Base-by-base conservation (phyloP, 2,797 vertebrate genomes). In the Pipistrellus nathusii region DNA sequence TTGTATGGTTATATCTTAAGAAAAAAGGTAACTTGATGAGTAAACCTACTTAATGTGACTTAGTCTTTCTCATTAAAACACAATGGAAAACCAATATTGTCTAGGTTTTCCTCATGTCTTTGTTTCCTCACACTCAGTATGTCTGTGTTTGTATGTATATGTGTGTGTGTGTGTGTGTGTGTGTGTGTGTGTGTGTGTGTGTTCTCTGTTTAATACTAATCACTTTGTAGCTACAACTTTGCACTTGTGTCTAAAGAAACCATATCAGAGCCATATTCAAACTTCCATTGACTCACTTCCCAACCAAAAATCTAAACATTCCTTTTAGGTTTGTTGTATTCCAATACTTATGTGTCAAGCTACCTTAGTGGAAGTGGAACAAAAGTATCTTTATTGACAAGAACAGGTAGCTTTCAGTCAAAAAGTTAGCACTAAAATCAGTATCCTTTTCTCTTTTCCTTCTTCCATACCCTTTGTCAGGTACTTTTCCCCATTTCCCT, bases 241-340 rank as follows among this genome's bases (percentile, higher is more conserved):
- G 32, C 84, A 78, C 11, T 85, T 88, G 11, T 53, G 23, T 92
- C 25, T 81, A 64, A 89, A 78, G 51, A 91, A 92, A 85, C 41
- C 48, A 71, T 88, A 85, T 92, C 72, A 69, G 32, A 62, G 32
- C 77, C 21, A 83, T 12, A 91, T 53, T 80, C n/a, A 69, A 27
- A 69, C 20, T 85, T 76, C 35, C 51, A 78, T 3, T 91, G 25
- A 44, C 8, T 80, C n/a, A 71, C 6, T 88, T 18, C 78, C 20
- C 44, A 46, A 81, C 41, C 41, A 85, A 66, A 90, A 95, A n/a
- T 94, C 57, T 62, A 88, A 88, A 59, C 44, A 44, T 84, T 30
- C 5, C 41, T 81, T 88, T 89, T 85, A 38, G 21, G 32, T 30
- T 81, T 89, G 0, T 68, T 73, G 41, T 90, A 10, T 68, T 85